phyloP scores from a whole-genome alignment of 2,888 invertebrate genomes.

The Heliconius ethilla region DNA sequence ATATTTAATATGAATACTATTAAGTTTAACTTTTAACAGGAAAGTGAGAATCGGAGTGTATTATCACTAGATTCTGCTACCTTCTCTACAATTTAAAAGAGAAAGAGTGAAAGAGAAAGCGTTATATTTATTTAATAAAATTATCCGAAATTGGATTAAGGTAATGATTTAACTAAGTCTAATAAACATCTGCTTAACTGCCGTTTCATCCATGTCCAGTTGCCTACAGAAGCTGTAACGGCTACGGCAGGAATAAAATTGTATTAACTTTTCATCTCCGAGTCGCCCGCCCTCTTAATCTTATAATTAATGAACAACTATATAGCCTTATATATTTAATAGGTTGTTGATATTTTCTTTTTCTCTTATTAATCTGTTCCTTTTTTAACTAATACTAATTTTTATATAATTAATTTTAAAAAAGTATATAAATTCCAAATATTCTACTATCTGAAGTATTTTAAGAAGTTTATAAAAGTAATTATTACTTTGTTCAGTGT shows the following conservation, averaged over 20 bases:
- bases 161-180: too few species aligned
- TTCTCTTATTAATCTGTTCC: too few species aligned
- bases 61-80: too few species aligned
- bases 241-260: constrained; percentile 11
- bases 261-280: constrained; percentile 24
- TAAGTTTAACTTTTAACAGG: background rate
- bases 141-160: too few species aligned
- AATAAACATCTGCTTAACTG: too few species aligned
- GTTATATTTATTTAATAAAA: too few species aligned
- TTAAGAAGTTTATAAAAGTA: constrained; percentile 7
- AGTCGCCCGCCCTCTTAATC: constrained; percentile 18
- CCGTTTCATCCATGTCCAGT: constrained; percentile 6
- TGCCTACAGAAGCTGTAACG: background rate
- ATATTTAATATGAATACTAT: background rate
- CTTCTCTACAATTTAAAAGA: too few species aligned
- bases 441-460: background rate
- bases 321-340: background rate
- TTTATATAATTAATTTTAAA: too few species aligned
- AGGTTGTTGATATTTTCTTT: background rate
- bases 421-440: too few species aligned
- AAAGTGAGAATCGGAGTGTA: too few species aligned
- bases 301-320: constrained; percentile 5
- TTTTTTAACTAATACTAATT: too few species aligned
- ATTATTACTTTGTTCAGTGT: constrained; percentile 34
- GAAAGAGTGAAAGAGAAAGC: too few species aligned